Percentiles rank a stretch among this genome's conserved stretches.
These are phyloP conservation scores for Ophion slaviceki DNA, from an alignment of 2,888 invertebrate species.

Conservation along the genomic window DNA sequence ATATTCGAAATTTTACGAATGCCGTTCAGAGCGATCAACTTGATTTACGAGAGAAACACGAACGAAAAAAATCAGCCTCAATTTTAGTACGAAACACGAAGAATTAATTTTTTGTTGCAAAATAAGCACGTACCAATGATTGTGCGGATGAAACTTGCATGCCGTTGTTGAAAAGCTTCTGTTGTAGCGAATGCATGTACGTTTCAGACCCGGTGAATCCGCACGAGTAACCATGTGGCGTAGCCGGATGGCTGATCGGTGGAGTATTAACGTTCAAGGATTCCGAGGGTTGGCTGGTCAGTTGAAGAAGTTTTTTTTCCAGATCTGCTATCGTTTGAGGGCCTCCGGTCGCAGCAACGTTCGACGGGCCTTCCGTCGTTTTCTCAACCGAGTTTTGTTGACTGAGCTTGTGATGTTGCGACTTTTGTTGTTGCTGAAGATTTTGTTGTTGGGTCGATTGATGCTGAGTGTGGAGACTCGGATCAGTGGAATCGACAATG, in stretches of 20 bases:
- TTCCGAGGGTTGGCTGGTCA: conserved; percentile 84
- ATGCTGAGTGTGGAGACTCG: conserved; percentile 71
- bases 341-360: conserved; percentile 71
- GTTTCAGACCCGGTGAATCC: conserved; percentile 85
- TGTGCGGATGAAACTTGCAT: conserved; percentile 74
- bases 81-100: no score
- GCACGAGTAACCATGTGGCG: conserved; percentile 87
- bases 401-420: conserved; percentile 80
- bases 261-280: conserved; percentile 81
- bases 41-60: no score
- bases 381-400: conserved; percentile 82
- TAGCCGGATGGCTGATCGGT: conserved; percentile 86
- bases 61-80: no score
- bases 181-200: conserved; percentile 89
- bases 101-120: background rate
- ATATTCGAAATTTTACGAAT: no score
- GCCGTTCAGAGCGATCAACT: no score
- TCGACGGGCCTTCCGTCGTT: conserved; percentile 68
- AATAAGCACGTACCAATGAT: conserved; percentile 70
- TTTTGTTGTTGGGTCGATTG: conserved; percentile 71
- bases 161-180: conserved; percentile 86
- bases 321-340: conserved; percentile 85
- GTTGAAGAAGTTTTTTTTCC: conserved; percentile 85
- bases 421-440: conserved; percentile 67
- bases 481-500: conserved; percentile 77